Percentiles rank a stretch among this genome's conserved stretches.
Conservation (phyloP, 2,797 vertebrate genomes). For the Scolopax rusticola region DNA sequence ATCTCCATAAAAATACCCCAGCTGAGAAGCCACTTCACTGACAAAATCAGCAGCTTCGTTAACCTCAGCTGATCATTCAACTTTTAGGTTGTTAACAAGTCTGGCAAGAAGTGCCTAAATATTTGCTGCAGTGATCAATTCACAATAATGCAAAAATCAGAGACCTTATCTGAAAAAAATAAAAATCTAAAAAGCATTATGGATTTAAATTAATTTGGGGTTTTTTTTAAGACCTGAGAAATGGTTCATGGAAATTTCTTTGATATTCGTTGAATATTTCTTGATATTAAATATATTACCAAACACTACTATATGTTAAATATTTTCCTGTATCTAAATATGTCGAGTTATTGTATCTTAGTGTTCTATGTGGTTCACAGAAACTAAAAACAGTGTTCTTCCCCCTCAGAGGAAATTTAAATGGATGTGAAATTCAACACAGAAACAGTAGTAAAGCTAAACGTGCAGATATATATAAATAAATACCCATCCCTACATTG, state of each 20-base stretch:
- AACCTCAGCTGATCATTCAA: not conserved
- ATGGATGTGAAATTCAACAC: not conserved
- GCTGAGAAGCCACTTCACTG: not conserved
- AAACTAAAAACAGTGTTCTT: not conserved
- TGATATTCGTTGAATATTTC: not conserved
- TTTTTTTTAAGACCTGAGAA: not conserved
- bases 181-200: not conserved
- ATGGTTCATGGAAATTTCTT: not conserved
- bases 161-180: not conserved
- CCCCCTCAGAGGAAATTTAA: not conserved
- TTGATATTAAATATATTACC: not conserved
- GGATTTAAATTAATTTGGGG: not conserved
- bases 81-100: not conserved
- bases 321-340: not conserved
- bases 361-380: not conserved
- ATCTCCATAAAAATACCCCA: not conserved
- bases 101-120: not conserved
- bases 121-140: not conserved
- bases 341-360: not conserved
- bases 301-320: not conserved
- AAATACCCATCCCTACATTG: fast-evolving
- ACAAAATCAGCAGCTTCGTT: not conserved
- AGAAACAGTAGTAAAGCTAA: not conserved
- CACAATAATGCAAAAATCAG: not conserved
- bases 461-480: not conserved